A percentile compares a stretch with the other conserved stretches of the same genome.
These are phyloP conservation scores for Zelleria hepariella DNA, from an alignment of 2,888 invertebrate genomes.

Conservation along the genomic window DNA sequence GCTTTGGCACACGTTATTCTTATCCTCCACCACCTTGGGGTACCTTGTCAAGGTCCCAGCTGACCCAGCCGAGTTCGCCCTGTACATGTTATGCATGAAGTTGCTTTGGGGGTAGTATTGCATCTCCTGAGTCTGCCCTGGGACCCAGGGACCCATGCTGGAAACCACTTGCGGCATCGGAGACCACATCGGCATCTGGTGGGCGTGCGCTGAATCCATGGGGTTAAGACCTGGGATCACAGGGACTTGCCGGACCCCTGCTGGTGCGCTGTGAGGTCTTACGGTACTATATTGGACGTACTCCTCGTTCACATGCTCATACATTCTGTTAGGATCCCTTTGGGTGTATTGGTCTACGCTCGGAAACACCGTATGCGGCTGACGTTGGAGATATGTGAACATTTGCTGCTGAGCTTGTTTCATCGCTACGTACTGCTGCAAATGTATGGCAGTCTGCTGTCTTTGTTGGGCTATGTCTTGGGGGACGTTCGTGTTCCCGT, in stretches of 20 bases:
- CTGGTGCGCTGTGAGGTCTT: conserved; percentile 55
- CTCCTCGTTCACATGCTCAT: conserved; percentile 47
- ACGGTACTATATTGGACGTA: conserved; percentile 43
- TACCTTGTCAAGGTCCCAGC: conserved; percentile 63
- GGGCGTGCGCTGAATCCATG: conserved; percentile 48
- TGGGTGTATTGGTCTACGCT: conserved; percentile 46
- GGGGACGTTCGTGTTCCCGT: conserved; percentile 45
- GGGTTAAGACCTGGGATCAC: conserved; percentile 39
- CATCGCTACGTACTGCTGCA: conserved; percentile 69
- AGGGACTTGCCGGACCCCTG: conserved; percentile 37
- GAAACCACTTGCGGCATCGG: conserved; percentile 52
- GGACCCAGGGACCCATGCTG: conserved; percentile 51
- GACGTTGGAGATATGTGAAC: conserved; percentile 54
- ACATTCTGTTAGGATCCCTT: conserved; percentile 36
- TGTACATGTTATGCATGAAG: conserved; percentile 54
- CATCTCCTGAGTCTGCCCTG: conserved; percentile 49
- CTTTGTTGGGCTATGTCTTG: conserved; percentile 57
- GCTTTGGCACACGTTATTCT: conserved; percentile 66
- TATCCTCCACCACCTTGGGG: conserved; percentile 46
- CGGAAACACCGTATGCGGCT: conserved; percentile 59
- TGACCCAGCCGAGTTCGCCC: conserved; percentile 60
- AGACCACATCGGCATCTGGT: conserved; percentile 60
- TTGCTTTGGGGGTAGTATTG: conserved; percentile 63
- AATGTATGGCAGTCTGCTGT: conserved; percentile 61
- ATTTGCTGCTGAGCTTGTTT: conserved; percentile 68